phyloP scores from a whole-genome alignment of 2,113 vertebrate species.

The Poeciliopsis turrubarensis region DNA sequence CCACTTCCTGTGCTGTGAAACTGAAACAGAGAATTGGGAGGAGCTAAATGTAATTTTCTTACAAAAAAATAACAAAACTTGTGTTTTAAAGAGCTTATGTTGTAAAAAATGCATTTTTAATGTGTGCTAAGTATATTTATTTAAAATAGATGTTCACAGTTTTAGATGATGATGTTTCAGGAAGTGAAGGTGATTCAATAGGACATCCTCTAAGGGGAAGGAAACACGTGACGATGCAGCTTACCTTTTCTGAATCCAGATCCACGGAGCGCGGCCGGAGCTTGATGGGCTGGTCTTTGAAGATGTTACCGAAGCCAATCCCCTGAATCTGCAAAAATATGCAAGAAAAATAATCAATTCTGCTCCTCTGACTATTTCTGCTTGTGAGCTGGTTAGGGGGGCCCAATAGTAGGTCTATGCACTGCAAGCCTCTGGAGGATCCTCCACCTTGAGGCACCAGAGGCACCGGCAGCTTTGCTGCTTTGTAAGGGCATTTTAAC shows the following conservation, averaged over 20 bases:
- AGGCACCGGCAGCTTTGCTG: no score
- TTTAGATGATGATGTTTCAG: background rate
- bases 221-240: conserved; percentile 1
- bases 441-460: no score
- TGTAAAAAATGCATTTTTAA: background rate
- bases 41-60: conserved; percentile 51
- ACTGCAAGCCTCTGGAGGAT: no score
- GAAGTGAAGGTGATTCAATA: background rate
- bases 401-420: no score
- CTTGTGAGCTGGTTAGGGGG: no score
- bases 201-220: background rate
- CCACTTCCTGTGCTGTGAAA: conserved; percentile 64
- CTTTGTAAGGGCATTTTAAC: no score
- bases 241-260: conserved; percentile 90
- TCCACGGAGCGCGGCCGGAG: conserved; percentile 94
- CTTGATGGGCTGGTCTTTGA: conserved; percentile 97
- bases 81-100: background rate
- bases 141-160: background rate
- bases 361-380: no score
- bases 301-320: conserved; percentile 98
- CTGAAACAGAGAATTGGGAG: conserved; percentile 58
- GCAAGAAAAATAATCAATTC: background rate
- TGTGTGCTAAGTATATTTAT: background rate
- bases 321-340: conserved; percentile 80
- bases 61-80: background rate